Evolutionary conservation across 2,888 invertebrate genomes (phyloP), one percentile per base, ranked within the genome.

Genomic region (Sipha maydis): DNA sequence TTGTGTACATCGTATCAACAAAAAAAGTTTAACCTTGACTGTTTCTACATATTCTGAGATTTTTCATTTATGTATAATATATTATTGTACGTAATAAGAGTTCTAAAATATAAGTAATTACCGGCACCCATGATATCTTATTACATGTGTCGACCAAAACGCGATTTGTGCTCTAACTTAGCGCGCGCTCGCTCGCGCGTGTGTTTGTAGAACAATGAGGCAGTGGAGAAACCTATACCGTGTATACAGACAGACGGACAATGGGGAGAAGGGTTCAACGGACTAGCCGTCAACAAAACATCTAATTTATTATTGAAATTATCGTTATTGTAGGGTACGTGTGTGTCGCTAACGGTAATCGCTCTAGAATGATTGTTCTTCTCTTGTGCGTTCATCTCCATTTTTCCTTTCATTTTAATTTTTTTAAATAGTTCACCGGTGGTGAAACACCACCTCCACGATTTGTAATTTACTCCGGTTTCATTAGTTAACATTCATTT

Each of bases 261-360:
- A 88, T 88, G 75, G 75, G 75, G 86, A 80, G 69, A 78, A 78
- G 67, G 88, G 88, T 88, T 88, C 88, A 88, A 88, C 82, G 88
- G 88, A 88, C 88, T 56, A 67, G 41, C 88, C 82, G 88, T 75
- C 88, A 82, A 88, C 88, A 88, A 88, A 88, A 88, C 88, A 76
- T 88, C 80, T 75, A 88, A 88, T 88, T 88, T 88, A 88, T 80
- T 88, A 88, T 88, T 88, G 88, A 88, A 88, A 88, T 86, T 79
- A 86, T 86, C 86, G 79, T 86, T 56, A 38, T 86, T 69, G 67
- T 77, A 41, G 76, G 76, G 56, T 83, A 75, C 73, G 67, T 31
- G 78, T 71, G 85, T 86, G 86, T 79, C 86, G 79, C 79, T 86
- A 86, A 86, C 86, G 86, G 86, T 86, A 86, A 86, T 79, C 54